A percentile compares a stretch with the other conserved stretches of the same genome.
phyloP scores from a whole-genome alignment of 2,797 vertebrate genomes.

The Falco biarmicus region DNA sequence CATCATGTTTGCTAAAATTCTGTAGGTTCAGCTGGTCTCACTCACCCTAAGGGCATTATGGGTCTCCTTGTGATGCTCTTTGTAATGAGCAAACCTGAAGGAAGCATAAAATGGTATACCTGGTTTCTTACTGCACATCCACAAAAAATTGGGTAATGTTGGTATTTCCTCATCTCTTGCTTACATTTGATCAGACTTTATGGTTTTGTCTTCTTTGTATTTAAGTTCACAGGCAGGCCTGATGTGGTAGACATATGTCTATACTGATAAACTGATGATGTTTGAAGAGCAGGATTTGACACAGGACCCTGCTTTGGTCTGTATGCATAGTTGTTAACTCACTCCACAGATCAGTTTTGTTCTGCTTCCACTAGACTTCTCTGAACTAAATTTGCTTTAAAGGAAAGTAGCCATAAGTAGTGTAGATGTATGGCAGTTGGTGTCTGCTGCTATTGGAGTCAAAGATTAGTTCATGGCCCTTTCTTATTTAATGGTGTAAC shows the following conservation, averaged over 20 bases:
- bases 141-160: background rate
- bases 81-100: background rate
- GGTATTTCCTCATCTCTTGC: background rate
- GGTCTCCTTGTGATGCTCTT: background rate
- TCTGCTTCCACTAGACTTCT: background rate
- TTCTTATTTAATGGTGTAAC: background rate
- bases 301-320: background rate
- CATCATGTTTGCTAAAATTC: background rate
- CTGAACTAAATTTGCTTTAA: background rate
- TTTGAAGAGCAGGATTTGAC: background rate
- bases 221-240: background rate
- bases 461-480: background rate
- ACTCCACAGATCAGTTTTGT: background rate
- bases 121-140: background rate
- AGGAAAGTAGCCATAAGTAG: background rate
- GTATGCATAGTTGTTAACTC: background rate
- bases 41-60: fast-evolving
- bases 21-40: background rate
- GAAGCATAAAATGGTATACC: background rate
- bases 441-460: background rate
- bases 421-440: background rate
- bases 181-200: background rate
- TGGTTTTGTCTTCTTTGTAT: background rate
- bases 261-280: background rate
- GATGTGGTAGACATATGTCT: background rate